Base-by-base conservation (phyloP, 2,888 invertebrate species). In the Polyommatus icarus region DNA sequence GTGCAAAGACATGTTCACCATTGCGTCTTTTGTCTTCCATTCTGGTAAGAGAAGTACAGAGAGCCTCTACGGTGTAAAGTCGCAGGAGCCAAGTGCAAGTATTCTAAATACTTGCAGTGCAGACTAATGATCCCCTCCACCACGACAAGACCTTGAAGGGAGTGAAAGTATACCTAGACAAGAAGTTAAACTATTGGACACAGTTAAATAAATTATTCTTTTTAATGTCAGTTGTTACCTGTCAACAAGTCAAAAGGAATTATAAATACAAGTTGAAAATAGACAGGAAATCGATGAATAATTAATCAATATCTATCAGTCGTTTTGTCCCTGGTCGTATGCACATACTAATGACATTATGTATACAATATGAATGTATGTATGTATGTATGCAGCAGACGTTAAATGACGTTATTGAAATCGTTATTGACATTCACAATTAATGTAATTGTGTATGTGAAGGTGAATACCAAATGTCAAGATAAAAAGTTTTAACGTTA, bases 251-350 rank as follows among this genome's bases (percentile, higher is more conserved):
- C 67, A 32, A 67, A 67, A 32, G 67, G 10, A 67, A 67, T 67
- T 67, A 67, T 15, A 67, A 15, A 67, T 32, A 67, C 29, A 29
- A 29, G 29, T 29, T 32, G 15, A 29, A 32, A 32, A 67, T 29
- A 67, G 24, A 67, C 61, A 24, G 15, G 29, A 67, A 67, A 67
- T 12, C 29, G 29, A 29, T 29, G 29, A 67, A 67, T 67, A 67
- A 67, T 54, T 67, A 67, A 67, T 54, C 54, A 54, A 67, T 67
- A 84, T 88, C 86, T 87, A 88, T 89, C 87, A 87, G 88, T 87
- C 84, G 84, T 84, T 84, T 83, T 83, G 82, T 85, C 83, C 85
- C 85, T 84, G 85, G 85, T 85, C 87, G 88, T 84, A 89, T 91
- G 89, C 90, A 90, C 90, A 89, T 85, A 67, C 29, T 67, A 67